Conservation (phyloP, 2,113 vertebrate species). For the Balaenoptera acutorostrata region DNA sequence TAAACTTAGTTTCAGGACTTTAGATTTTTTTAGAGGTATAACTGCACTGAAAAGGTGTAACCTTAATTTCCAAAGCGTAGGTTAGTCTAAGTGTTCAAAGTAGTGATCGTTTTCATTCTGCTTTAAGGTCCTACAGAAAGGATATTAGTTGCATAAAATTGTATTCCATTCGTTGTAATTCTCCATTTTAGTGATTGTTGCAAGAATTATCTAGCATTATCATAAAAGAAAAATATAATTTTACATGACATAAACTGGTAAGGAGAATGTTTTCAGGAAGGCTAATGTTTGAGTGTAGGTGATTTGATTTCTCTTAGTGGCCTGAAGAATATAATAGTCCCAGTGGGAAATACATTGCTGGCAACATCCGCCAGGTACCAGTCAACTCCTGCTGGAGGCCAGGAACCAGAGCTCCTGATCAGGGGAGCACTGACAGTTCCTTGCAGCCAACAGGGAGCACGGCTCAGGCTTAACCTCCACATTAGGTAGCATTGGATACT, state of each 20-base stretch:
- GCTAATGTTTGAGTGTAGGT: background rate
- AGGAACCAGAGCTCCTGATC: background rate
- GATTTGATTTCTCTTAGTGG: background rate
- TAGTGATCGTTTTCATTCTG: background rate
- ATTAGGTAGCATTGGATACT: background rate
- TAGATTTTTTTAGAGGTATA: background rate
- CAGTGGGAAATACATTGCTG: background rate
- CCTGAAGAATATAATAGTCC: background rate
- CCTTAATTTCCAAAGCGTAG: background rate
- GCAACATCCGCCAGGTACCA: background rate
- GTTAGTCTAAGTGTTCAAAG: background rate
- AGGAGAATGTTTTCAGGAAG: background rate
- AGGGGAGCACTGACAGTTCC: background rate
- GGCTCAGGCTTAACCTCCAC: background rate
- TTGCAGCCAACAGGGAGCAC: background rate
- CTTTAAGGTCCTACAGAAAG: background rate
- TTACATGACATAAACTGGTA: background rate
- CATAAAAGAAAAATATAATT: background rate
- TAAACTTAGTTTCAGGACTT: background rate
- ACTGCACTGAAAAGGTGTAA: background rate
- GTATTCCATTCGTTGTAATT: background rate
- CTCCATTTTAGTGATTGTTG: background rate
- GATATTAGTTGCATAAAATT: background rate
- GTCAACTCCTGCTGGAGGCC: background rate
- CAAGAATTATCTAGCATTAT: background rate